These are phyloP conservation scores for Equus przewalskii DNA, from an alignment of 2,113 vertebrate genomes.

Conservation along the genomic window DNA sequence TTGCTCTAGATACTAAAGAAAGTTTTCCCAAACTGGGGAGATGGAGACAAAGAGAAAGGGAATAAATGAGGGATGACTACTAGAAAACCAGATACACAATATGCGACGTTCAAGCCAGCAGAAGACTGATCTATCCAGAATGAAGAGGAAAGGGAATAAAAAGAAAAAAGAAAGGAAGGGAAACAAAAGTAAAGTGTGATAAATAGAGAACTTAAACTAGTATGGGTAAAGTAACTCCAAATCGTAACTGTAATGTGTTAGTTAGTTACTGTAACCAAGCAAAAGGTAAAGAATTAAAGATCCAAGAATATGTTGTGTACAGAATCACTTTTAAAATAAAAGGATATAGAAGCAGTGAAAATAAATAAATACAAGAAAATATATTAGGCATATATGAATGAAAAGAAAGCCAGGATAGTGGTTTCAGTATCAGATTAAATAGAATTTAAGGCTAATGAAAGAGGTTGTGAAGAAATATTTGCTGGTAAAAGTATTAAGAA, in stretches of 20 bases:
- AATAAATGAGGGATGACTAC: background rate
- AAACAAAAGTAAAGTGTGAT: background rate
- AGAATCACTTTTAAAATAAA: slow-evolving; percentile 1
- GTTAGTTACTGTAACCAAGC: background rate
- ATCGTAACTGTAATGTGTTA: background rate
- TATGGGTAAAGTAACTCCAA: background rate
- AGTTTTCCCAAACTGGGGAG: background rate
- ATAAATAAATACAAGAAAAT: slow-evolving; percentile 26
- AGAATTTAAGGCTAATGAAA: background rate
- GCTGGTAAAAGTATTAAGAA: background rate
- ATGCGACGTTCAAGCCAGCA: background rate
- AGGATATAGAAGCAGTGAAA: background rate
- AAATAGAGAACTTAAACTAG: background rate
- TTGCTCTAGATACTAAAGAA: background rate
- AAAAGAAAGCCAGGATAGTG: background rate
- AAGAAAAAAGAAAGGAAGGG: background rate
- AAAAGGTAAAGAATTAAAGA: background rate
- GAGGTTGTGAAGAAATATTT: background rate
- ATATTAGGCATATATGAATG: background rate
- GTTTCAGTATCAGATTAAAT: slow-evolving; percentile 23
- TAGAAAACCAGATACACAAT: background rate
- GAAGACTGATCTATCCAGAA: background rate
- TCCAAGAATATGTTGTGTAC: background rate
- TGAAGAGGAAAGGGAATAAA: background rate
- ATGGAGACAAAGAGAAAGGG: background rate